Evolutionary conservation across 2,797 vertebrate species (phyloP).

Genomic region (Phalanger gymnotis): DNA sequence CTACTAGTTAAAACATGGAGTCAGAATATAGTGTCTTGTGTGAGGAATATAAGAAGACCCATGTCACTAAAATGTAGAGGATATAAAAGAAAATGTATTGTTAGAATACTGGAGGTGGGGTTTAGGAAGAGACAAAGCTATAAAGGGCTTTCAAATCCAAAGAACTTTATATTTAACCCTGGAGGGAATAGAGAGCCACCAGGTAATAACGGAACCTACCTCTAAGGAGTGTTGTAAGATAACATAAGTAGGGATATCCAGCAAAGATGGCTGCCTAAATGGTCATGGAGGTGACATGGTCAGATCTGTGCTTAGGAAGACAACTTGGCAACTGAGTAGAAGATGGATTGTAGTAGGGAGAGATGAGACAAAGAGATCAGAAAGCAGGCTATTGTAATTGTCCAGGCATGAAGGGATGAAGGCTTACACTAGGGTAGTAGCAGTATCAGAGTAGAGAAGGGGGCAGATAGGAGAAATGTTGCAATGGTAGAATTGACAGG

Average conservation of each 20-base stretch:
- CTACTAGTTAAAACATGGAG: neutral
- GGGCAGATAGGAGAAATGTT: neutral
- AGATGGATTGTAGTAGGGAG: neutral
- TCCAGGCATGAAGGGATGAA: neutral
- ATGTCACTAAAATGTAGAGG: neutral
- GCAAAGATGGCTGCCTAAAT: too few species aligned
- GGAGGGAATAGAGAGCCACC: neutral
- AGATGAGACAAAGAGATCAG: neutral
- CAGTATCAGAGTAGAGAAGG: neutral
- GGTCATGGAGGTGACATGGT: neutral
- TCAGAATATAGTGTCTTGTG: neutral
- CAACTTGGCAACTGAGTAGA: neutral
- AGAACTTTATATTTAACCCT: neutral
- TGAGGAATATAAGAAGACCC: neutral
- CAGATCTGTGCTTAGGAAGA: neutral
- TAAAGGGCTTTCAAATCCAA: neutral
- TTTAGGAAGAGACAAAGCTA: neutral
- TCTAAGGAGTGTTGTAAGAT: too few species aligned
- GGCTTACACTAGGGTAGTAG: too few species aligned
- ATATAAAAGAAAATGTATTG: neutral
- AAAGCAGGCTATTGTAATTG: neutral
- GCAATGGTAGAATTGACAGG: neutral
- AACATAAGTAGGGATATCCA: too few species aligned
- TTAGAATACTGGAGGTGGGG: neutral
- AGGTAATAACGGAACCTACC: too few species aligned